Evolutionary conservation across 1,140 invertebrate genomes (phyloP).

Genomic region (Chelonus insularis): DNA sequence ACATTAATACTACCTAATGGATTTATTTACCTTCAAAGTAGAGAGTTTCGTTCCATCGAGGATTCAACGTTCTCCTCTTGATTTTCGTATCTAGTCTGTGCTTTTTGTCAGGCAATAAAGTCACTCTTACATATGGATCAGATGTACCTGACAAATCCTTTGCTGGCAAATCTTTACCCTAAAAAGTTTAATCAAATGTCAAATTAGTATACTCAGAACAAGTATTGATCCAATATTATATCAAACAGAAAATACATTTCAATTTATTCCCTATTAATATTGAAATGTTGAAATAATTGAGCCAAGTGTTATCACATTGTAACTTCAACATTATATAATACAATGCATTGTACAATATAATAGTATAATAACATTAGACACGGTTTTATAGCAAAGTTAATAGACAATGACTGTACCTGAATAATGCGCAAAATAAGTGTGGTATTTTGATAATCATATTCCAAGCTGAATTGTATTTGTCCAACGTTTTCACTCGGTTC

Average conservation of each 20-base stretch:
- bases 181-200: slow-evolving; percentile 17
- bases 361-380: too few species aligned
- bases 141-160: slow-evolving; percentile 94
- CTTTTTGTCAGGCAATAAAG: slow-evolving; percentile 93
- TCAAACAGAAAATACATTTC: too few species aligned
- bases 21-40: slow-evolving; percentile 95
- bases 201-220: too few species aligned
- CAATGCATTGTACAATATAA: too few species aligned
- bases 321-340: too few species aligned
- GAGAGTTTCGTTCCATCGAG: slow-evolving; percentile 97
- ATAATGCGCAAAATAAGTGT: slow-evolving; percentile 90
- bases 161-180: slow-evolving; percentile 91
- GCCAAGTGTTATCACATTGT: too few species aligned
- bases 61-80: slow-evolving; percentile 92
- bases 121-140: slow-evolving; percentile 90
- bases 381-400: too few species aligned
- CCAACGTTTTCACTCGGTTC: slow-evolving; percentile 90
- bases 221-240: too few species aligned
- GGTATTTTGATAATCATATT: slow-evolving; percentile 94
- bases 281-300: too few species aligned
- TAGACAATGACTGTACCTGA: slow-evolving; percentile 64
- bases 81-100: slow-evolving; percentile 96
- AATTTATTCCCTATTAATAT: too few species aligned
- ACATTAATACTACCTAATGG: too few species aligned
- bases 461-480: slow-evolving; percentile 92